These are phyloP conservation scores for Synaphobranchus kaupii DNA, from an alignment of 2,797 vertebrate species.

Conservation along the genomic window DNA sequence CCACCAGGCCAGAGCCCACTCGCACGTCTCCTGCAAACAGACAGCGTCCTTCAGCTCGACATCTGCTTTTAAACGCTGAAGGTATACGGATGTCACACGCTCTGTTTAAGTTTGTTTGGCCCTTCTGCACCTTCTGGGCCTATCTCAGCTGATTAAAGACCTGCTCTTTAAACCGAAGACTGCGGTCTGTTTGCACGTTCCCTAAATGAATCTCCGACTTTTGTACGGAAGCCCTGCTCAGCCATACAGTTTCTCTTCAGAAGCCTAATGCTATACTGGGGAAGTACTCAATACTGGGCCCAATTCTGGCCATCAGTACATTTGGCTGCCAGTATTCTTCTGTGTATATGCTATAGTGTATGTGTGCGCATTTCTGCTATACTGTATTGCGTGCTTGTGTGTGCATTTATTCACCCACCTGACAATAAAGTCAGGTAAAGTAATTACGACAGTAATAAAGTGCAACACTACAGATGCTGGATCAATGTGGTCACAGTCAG, in stretches of 20 bases:
- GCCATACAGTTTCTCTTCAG: background rate
- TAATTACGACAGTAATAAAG: background rate
- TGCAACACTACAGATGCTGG: background rate
- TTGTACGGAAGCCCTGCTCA: background rate
- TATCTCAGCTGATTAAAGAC: background rate
- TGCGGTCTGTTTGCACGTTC: background rate
- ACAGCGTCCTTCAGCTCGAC: background rate
- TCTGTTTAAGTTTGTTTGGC: background rate
- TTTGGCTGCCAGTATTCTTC: background rate
- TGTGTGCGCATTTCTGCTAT: background rate
- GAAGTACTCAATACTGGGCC: background rate
- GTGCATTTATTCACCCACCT: background rate
- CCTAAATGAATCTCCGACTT: background rate
- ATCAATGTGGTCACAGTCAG: background rate
- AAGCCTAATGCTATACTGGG: background rate
- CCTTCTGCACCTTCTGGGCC: background rate
- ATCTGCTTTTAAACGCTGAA: background rate
- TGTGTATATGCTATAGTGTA: background rate
- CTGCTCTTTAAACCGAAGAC: background rate
- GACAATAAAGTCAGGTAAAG: background rate
- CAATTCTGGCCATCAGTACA: background rate
- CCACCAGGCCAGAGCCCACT: constrained; percentile 3
- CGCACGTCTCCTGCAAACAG: background rate
- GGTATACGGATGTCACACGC: background rate
- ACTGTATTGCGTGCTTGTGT: no score